A percentile compares a stretch with the other conserved stretches of the same genome.
Conservation (phyloP, 2,888 invertebrate species). For the Apamea sordens region DNA sequence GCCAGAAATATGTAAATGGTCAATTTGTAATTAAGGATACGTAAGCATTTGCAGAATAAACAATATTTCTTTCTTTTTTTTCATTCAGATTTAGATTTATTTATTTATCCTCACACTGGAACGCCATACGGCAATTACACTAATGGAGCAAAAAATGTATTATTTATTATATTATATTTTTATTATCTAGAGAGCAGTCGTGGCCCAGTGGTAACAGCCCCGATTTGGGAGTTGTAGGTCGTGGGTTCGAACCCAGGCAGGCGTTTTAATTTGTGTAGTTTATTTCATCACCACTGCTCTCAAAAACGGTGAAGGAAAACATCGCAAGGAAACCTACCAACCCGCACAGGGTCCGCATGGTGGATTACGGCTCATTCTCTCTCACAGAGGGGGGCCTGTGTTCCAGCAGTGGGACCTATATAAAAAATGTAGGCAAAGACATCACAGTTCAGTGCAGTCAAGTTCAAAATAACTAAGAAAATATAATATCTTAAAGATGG, state of each 20-base stretch:
- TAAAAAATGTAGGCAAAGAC: neutral
- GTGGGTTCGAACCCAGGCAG: too few species aligned
- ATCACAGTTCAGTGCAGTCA: neutral
- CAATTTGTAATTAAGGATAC: neutral
- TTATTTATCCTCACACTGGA: too few species aligned
- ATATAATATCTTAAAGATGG: slow-evolving; percentile 4
- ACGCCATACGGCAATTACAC: too few species aligned
- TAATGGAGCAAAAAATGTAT: too few species aligned
- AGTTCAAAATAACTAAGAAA: neutral
- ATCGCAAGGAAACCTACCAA: neutral
- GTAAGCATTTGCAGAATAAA: neutral
- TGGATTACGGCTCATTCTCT: neutral
- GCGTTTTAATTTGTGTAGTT: neutral
- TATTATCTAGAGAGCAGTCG: neutral
- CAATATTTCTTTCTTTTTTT: neutral
- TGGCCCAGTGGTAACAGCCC: neutral
- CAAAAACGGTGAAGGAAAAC: neutral
- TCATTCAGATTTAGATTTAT: too few species aligned
- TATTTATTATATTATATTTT: neutral
- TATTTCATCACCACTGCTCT: neutral
- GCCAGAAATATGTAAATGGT: neutral
- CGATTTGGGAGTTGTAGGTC: neutral
- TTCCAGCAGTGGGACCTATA: neutral
- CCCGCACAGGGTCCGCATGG: neutral
- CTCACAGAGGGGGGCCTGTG: neutral